A percentile compares a stretch with the other conserved stretches of the same genome.
Conservation (phyloP, 2,888 invertebrate genomes). For the Rhaphigaster nebulosa region DNA sequence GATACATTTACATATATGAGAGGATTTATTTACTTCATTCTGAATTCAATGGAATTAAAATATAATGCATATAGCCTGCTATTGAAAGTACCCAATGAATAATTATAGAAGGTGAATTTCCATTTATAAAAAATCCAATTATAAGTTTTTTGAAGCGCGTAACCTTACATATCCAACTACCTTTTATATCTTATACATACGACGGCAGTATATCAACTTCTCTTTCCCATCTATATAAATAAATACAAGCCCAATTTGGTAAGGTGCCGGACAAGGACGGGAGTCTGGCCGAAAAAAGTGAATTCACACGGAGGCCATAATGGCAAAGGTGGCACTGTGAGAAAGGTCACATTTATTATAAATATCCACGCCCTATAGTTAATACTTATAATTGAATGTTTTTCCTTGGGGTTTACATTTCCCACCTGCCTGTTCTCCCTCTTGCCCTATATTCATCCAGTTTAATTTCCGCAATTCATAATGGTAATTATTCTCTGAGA, state of each 20-base stretch:
- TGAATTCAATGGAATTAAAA: neutral
- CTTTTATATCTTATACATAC: neutral
- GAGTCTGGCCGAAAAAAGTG: neutral
- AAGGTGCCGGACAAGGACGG: neutral
- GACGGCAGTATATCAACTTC: neutral
- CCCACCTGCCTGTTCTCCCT: conserved; percentile 18
- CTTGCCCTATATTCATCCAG: neutral
- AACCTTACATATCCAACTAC: neutral
- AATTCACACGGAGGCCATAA: conserved; percentile 36
- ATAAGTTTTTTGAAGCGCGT: neutral
- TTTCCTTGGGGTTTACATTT: conserved; percentile 26
- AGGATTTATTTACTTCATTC: neutral
- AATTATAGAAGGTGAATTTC: neutral
- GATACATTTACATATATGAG: too few relatives aligned
- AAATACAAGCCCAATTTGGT: neutral
- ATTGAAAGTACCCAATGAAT: neutral
- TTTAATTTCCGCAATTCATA: neutral
- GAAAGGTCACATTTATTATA: conserved; percentile 44
- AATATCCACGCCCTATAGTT: conserved; percentile 26
- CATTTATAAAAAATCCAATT: neutral
- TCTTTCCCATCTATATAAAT: neutral
- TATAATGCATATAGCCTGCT: neutral
- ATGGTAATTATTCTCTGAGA: neutral
- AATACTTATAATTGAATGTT: conserved; percentile 46
- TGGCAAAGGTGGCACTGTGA: conserved; percentile 4